A percentile compares a stretch with the other conserved stretches of the same genome.
phyloP scores from a whole-genome alignment of 2,113 vertebrate species.

The Mustela lutreola region DNA sequence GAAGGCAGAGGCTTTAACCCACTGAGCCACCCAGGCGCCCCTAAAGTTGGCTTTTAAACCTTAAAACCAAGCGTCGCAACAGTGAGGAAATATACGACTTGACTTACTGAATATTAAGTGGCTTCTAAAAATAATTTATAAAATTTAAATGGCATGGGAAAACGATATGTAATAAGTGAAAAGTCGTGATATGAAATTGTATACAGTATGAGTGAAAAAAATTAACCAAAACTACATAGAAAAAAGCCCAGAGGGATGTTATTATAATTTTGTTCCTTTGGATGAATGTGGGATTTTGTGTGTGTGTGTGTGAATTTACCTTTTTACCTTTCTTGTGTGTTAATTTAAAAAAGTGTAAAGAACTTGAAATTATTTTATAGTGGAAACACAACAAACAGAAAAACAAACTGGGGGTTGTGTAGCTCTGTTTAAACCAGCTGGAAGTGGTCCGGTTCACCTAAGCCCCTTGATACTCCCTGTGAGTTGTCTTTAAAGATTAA shows the following conservation, averaged over 20 bases:
- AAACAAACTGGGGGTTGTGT: background rate
- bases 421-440: background rate
- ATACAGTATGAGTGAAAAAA: background rate
- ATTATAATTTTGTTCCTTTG: background rate
- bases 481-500: constrained; percentile 25
- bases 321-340: background rate
- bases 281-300: background rate
- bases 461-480: background rate
- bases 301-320: background rate
- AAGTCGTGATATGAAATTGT: background rate
- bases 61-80: background rate
- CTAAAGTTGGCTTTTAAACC: background rate
- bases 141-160: background rate
- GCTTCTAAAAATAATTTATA: background rate
- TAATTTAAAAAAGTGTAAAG: background rate
- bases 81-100: background rate
- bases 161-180: background rate
- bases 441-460: background rate
- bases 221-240: background rate
- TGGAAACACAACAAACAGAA: background rate
- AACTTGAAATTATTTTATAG: constrained; percentile 26
- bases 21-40: too few relatives aligned
- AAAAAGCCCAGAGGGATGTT: background rate
- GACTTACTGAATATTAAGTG: background rate
- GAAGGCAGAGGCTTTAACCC: too few relatives aligned